Evolutionary conservation across 2,888 invertebrate species (phyloP).

Genomic region (Tubulanus polymorphus): DNA sequence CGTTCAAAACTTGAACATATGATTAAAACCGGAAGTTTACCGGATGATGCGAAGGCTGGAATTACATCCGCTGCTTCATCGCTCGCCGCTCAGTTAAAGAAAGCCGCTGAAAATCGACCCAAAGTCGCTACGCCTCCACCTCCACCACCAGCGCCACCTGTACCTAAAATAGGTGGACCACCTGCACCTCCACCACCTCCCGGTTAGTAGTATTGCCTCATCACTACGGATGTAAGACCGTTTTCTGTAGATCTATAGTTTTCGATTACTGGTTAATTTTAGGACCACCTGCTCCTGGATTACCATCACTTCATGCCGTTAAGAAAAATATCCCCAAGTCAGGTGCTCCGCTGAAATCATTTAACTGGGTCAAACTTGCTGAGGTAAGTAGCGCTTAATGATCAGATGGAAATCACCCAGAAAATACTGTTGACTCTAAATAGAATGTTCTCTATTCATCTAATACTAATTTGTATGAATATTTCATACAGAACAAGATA

Average conservation of each 20-base stretch:
- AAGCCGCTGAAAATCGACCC: conserved; percentile 11
- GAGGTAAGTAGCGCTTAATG: conserved; percentile 56
- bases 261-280: neutral
- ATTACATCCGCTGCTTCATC: conserved; percentile 31
- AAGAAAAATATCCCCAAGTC: conserved; percentile 87
- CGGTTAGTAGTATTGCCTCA: conserved; percentile 27
- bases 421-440: neutral
- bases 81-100: conserved; percentile 23
- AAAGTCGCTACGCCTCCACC: conserved; percentile 14
- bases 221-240: neutral
- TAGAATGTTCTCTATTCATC: neutral
- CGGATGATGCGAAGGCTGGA: conserved; percentile 82
- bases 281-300: conserved; percentile 22
- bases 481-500: conserved; percentile 63
- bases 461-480: neutral
- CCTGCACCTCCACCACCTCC: conserved; percentile 24
- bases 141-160: conserved; percentile 36
- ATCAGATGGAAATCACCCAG: neutral
- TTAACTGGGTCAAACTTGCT: conserved; percentile 96
- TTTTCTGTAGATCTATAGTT: neutral
- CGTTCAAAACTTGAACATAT: conserved; percentile 77
- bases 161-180: conserved; percentile 23
- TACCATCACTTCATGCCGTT: conserved; percentile 15
- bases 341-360: conserved; percentile 86
- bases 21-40: conserved; percentile 85